Percentiles rank a stretch among this genome's conserved stretches.
Conservation (phyloP, 2,888 invertebrate species). For the Apodemia duryi region DNA sequence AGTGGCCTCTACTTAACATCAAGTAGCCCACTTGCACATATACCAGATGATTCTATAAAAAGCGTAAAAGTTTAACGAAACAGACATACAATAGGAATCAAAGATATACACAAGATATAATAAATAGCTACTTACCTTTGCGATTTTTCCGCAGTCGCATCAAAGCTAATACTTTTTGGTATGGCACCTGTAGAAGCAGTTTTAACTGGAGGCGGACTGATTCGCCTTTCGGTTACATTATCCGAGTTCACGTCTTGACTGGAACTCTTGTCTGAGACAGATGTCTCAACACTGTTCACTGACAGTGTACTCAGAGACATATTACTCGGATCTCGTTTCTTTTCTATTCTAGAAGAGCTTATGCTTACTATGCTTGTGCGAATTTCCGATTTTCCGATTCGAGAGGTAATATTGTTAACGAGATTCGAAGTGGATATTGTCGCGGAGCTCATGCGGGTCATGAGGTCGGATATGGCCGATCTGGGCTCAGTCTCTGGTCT, state of each 20-base stretch:
- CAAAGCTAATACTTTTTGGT: slow-evolving; percentile 95
- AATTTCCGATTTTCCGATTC: slow-evolving; percentile 63
- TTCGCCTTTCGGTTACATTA: slow-evolving; percentile 61
- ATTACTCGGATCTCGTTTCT: slow-evolving; percentile 53
- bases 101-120: neutral
- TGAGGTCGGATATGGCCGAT: slow-evolving; percentile 59
- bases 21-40: too few species aligned
- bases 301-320: slow-evolving; percentile 66
- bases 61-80: too few species aligned
- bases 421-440: slow-evolving; percentile 60
- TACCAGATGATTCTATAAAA: too few species aligned
- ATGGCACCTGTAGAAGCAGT: slow-evolving; percentile 88
- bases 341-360: slow-evolving; percentile 66
- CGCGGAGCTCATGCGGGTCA: slow-evolving; percentile 66
- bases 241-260: slow-evolving; percentile 73
- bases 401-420: slow-evolving; percentile 55
- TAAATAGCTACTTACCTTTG: slow-evolving; percentile 66
- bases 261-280: slow-evolving; percentile 67
- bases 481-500: slow-evolving; percentile 49
- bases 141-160: slow-evolving; percentile 91
- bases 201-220: slow-evolving; percentile 60
- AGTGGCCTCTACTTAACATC: too few species aligned
- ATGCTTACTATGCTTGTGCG: slow-evolving; percentile 65
- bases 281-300: slow-evolving; percentile 66
- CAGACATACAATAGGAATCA: neutral